These are phyloP conservation scores for Ditylenchus weischeri DNA, from an alignment of 2,888 invertebrate species.

Conservation along the genomic window DNA sequence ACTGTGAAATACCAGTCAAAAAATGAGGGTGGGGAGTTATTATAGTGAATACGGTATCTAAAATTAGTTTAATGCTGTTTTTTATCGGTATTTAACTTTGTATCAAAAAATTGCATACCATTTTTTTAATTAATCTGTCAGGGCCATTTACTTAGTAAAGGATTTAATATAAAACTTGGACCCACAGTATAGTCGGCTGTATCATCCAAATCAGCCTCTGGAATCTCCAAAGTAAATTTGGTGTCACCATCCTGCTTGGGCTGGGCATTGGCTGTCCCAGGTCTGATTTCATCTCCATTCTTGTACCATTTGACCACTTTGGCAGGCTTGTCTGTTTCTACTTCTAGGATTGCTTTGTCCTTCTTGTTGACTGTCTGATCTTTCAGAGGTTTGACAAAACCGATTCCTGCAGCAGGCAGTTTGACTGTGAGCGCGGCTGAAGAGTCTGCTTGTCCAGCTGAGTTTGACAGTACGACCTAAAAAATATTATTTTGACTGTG, in stretches of 20 bases:
- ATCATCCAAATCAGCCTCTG: conserved; percentile 45
- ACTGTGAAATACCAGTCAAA: too few relatives aligned
- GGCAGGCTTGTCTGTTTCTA: conserved; percentile 71
- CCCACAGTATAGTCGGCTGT: conserved; percentile 43
- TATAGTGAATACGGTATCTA: too few relatives aligned
- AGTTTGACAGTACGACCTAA: too few relatives aligned
- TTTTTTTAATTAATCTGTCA: too few relatives aligned
- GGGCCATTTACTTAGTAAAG: too few relatives aligned
- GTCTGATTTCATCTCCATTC: conserved; percentile 52
- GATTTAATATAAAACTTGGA: too few relatives aligned
- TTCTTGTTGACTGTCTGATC: conserved; percentile 47
- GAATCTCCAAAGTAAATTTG: conserved; percentile 53
- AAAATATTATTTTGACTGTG: too few relatives aligned
- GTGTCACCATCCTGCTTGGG: conserved; percentile 45
- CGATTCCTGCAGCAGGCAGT: conserved; percentile 36
- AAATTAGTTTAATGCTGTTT: too few relatives aligned
- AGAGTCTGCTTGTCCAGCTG: conserved; percentile 56
- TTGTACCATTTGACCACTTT: conserved; percentile 75
- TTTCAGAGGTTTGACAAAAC: conserved; percentile 35
- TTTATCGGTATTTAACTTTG: too few relatives aligned
- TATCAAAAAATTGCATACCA: too few relatives aligned
- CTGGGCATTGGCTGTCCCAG: conserved; percentile 35
- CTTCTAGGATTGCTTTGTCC: conserved; percentile 58
- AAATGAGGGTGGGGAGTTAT: too few relatives aligned
- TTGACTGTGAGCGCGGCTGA: conserved; percentile 51